Base-by-base conservation (phyloP, 2,113 vertebrate genomes). In the Etheostoma cragini region DNA sequence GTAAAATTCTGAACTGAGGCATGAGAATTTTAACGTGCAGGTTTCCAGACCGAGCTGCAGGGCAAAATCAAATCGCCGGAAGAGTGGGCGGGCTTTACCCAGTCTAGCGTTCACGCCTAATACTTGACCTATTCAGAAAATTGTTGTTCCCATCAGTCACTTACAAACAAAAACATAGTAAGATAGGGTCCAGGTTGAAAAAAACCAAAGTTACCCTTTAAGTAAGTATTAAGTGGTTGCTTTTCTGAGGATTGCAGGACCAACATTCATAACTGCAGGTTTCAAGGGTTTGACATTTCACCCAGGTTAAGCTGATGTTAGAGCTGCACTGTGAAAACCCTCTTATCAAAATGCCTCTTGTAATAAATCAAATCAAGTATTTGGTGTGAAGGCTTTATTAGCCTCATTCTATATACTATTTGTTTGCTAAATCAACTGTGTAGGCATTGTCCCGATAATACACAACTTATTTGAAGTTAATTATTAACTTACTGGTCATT, bases 401-500 rank as follows among this genome's bases (percentile, higher is more conserved):
- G 14, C 2, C 5, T 35, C 26, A 13, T 52, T 60, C 10, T 22
- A 13, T 35, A 8, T 49, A 15, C 21, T 54, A 49, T 33, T 19
- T 56, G n/a, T 38, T 14, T 30, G 26, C 1, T 0, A 54, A 45
- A 22, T 47, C 64, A 22, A 2, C 15, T n/a, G 16, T 30, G 50
- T 13, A 16, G n/a, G 4, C 24, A 67, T 16, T 33, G 13, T 3
- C 11, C 6, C 38, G 17, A 61, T 47, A 10, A 30, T 61, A 6
- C 30, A 16, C 53, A 72, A 6, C 12, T 52, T 4, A 13, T 30
- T 22, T 50, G 15, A 71, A 26, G 49, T 4, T 49, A 24, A 46
- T 42, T 38, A 49, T 12, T 42, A 50, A 56, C 16, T 76, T 33
- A 64, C 30, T 78, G 11, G 14, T 67, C 46, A 16, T 49, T 65